Evolutionary conservation across 2,113 vertebrate species (phyloP).

Genomic region (Sorex fumeus): DNA sequence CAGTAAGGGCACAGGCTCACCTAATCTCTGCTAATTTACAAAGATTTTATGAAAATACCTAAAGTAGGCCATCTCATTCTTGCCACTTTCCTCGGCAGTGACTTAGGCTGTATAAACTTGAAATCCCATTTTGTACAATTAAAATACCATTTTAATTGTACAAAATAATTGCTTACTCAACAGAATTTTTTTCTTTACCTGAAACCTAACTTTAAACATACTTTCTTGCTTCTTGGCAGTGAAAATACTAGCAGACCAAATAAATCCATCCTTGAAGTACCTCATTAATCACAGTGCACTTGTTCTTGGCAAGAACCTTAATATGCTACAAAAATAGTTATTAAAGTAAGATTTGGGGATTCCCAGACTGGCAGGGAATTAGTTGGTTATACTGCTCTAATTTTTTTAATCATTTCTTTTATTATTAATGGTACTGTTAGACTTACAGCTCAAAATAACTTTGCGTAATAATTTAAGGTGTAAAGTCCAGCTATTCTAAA

Average conservation of each 20-base stretch:
- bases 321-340: conserved; percentile 76
- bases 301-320: conserved; percentile 74
- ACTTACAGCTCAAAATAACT: conserved; percentile 53
- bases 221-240: conserved; percentile 61
- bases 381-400: conserved; percentile 58
- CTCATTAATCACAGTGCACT: conserved; percentile 75
- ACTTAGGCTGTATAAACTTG: neutral
- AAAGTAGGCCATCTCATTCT: conserved; percentile 6
- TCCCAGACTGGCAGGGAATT: conserved; percentile 70
- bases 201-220: neutral
- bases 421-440: conserved; percentile 26
- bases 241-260: conserved; percentile 57
- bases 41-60: conserved; percentile 1
- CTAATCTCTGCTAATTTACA: conserved; percentile 1
- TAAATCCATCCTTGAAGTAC: conserved; percentile 63
- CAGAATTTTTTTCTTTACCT: conserved; percentile 49
- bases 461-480: conserved; percentile 62
- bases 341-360: conserved; percentile 79
- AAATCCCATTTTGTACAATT: conserved; percentile 27
- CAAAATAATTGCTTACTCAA: neutral
- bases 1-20: neutral
- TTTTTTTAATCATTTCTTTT: conserved; percentile 72
- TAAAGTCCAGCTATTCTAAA: conserved; percentile 58
- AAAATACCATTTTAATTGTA: conserved; percentile 59
- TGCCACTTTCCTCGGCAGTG: neutral